Evolutionary conservation across 2,113 vertebrate genomes (phyloP), one percentile per base, ranked within the genome.

Genomic region (Colistium nudipinnis): DNA sequence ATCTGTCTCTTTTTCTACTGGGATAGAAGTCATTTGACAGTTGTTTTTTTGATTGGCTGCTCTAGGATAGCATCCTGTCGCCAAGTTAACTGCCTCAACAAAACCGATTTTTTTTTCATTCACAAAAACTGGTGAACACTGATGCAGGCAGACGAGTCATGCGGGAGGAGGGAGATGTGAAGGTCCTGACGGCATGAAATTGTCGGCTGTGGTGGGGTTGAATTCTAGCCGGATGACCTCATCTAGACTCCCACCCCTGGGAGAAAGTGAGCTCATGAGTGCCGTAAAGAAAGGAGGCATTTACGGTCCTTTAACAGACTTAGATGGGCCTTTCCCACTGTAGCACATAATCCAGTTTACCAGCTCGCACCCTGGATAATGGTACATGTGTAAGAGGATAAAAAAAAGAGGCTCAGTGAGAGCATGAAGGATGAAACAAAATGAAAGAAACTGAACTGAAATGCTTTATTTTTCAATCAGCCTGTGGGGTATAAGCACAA

Each of bases 241-340:
- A 92, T 79, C 77, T 65, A 22, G 53, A 53, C 65, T 80, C 66
- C 80, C 62, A 31, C 78, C 75, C 73, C 61, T 60, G 78, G 75
- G 82, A 88, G 68, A 81, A 78, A 81, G 89, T 84, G 88, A 92
- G 89, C 88, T 90, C 91, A 90, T 78, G 80, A 77, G 71, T 70
- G 62, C 90, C 70, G 39, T 90, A 83, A 88, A 83, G 81, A 90
- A 77, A 78, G n/a, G 70, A 62, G 31, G 70, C 78, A 77, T 92
- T 91, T 82, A 88, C 24, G 36, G 66, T 59, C 81, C 67, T 77
- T 88, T 84, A 80, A 86, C 83, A 77, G 83, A 81, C 81, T 81
- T 70, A 65, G 54, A 83, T 70, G 73, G 81, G 76, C 62, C 57
- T 64, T 54, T 67, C 65, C 53, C 61, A 31, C 61, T 77, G 59